Percentiles rank a stretch among this genome's conserved stretches.
phyloP scores from a whole-genome alignment of 2,888 invertebrate genomes.

The Sycophila texana region DNA sequence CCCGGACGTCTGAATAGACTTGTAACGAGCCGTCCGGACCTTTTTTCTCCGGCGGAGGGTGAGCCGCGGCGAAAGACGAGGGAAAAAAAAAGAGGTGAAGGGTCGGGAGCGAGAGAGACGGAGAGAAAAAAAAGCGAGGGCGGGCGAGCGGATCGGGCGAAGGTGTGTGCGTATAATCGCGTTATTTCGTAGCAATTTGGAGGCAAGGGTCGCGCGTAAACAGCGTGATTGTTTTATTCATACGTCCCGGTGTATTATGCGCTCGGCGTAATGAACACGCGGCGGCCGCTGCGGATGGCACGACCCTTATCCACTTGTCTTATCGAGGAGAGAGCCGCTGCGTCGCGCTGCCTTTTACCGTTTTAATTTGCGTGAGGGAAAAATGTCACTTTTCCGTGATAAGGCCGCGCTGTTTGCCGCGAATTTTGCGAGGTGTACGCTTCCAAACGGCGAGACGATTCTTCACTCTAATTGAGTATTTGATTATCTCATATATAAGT shows the following conservation, averaged over 20 bases:
- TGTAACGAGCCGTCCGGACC: slow-evolving; percentile 71
- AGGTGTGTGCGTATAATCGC: slow-evolving; percentile 74
- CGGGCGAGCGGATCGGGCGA: slow-evolving; percentile 58
- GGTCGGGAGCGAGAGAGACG: background rate
- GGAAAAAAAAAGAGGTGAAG: slow-evolving; percentile 10
- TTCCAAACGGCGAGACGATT: no score
- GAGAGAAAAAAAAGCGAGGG: slow-evolving; percentile 4
- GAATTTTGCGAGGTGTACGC: background rate
- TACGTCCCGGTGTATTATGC: slow-evolving; percentile 61
- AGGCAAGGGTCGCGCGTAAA: slow-evolving; percentile 71
- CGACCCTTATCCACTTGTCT: slow-evolving; percentile 42
- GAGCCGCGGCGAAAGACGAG: slow-evolving; percentile 29
- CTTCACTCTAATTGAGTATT: no score
- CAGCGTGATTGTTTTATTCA: slow-evolving; percentile 74
- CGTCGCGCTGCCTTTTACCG: slow-evolving; percentile 14
- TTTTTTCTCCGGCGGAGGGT: slow-evolving; percentile 59
- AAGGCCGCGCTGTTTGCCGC: background rate
- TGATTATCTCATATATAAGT: no score
- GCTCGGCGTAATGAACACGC: slow-evolving; percentile 37
- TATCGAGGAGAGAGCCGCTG: background rate
- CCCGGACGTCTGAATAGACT: slow-evolving; percentile 74
- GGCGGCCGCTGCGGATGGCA: background rate
- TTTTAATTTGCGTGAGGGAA: slow-evolving; percentile 36
- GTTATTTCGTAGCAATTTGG: slow-evolving; percentile 75
- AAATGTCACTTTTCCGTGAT: background rate